Evolutionary conservation across 2,888 invertebrate genomes (phyloP), one percentile per base, ranked within the genome.

Genomic region (Catocala fraxini): DNA sequence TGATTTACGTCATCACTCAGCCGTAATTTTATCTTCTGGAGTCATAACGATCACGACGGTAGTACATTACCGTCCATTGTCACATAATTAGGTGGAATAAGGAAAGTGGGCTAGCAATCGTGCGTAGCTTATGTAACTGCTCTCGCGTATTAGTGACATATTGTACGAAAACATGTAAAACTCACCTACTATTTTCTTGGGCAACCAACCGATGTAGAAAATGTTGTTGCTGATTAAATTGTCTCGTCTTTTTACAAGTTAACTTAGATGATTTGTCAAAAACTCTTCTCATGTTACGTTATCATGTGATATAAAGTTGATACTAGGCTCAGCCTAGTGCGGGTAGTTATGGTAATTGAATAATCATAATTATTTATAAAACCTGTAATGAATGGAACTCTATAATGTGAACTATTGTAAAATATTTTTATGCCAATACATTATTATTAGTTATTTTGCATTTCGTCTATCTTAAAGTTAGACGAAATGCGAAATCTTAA

Each of bases 61-160:
- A 58, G 56, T 59, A 35, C 56, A 70, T 68, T 68, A 68, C 15
- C 53, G 12, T 72, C 68, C 67, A 81, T 84, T 86, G 85, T 86
- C 82, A 79, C 77, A 82, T 80, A 84, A 86, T 85, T 85, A 78
- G 80, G 80, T 75, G 65, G 63, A 69, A 64, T 68, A 62, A 80
- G 72, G 83, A 87, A 88, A 89, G 85, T 86, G 63, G 81, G 79
- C 75, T 81, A 82, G 79, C 71, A 71, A 71, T 70, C 56, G 56
- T 61, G 60, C 63, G 52, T 54, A 56, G 33, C 42, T 82, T 86
- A 74, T 73, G 81, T 70, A 90, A 89, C 64, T 51, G 48, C 74
- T 81, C 75, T 87, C 71, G 70, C 67, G 63, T 66, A 66, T 75
- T 73, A 80, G 84, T 85, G 85, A 83, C 77, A 87, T 82, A 86